These are phyloP conservation scores for Lepidostoma basale DNA, from an alignment of 1,140 invertebrate genomes.

Conservation along the genomic window DNA sequence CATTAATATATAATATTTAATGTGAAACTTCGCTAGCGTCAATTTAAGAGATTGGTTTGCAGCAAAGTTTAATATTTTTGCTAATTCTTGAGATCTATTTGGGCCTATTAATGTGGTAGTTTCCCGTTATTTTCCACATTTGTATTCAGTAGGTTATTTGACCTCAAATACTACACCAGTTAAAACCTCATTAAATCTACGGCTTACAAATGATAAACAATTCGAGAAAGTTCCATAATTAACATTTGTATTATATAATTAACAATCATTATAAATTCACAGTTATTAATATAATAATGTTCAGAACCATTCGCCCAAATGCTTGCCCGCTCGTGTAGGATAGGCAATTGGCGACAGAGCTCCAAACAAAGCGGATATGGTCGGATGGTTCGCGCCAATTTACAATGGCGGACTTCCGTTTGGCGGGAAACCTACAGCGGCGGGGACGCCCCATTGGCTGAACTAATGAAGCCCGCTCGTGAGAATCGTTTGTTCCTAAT, in stretches of 20 bases:
- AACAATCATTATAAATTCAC: no score
- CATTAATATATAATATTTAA: no score
- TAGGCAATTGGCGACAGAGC: neutral
- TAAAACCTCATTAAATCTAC: neutral
- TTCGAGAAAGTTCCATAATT: no score
- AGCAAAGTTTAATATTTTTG: no score
- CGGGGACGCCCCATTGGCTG: neutral
- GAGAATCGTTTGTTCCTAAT: neutral
- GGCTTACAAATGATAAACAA: neutral
- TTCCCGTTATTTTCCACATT: no score
- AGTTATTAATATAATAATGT: neutral
- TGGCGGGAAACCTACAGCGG: slow-evolving; percentile 22
- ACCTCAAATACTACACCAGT: no score
- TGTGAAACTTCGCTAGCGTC: no score
- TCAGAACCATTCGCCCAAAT: neutral
- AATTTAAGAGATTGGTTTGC: no score
- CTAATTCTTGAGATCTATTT: no score
- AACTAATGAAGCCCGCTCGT: neutral
- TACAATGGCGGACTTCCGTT: slow-evolving; percentile 45
- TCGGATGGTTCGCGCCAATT: slow-evolving; percentile 43
- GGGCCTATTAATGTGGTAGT: no score
- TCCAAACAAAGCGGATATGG: slow-evolving; percentile 36
- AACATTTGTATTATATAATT: no score
- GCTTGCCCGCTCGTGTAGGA: neutral
- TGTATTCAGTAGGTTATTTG: no score